Conservation (phyloP, 2,888 invertebrate species). For the Clivina fossor region DNA sequence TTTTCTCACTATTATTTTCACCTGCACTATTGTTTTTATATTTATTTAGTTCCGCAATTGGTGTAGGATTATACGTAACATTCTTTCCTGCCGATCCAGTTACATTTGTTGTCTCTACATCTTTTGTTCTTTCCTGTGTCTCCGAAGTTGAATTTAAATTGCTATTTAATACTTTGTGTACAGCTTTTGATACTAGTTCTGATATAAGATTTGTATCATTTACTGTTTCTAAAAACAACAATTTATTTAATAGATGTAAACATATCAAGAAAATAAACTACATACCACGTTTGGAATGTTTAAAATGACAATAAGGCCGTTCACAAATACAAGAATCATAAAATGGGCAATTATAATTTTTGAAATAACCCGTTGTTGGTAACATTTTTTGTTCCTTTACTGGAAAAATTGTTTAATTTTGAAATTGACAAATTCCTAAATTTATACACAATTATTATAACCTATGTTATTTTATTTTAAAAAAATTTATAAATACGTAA, state of each 20-base stretch:
- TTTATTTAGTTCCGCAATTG: slow-evolving; percentile 28
- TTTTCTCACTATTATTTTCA: slow-evolving; percentile 5
- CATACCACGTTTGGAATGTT: slow-evolving; percentile 26
- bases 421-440: too few relatives aligned
- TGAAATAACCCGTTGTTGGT: slow-evolving; percentile 30
- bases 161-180: slow-evolving; percentile 26
- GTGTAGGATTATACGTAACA: slow-evolving; percentile 30
- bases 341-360: slow-evolving; percentile 27
- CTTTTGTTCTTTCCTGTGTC: slow-evolving; percentile 3
- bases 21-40: slow-evolving; percentile 12
- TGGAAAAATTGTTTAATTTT: too few relatives aligned
- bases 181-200: slow-evolving; percentile 28
- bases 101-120: not conserved
- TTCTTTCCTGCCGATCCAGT: not conserved
- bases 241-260: not conserved
- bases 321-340: slow-evolving; percentile 31
- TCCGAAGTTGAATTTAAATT: slow-evolving; percentile 6
- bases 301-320: slow-evolving; percentile 31
- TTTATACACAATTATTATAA: too few relatives aligned
- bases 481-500: too few relatives aligned
- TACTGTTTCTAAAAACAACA: slow-evolving; percentile 12
- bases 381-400: too few relatives aligned
- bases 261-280: not conserved
- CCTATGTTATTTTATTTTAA: too few relatives aligned
- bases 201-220: slow-evolving; percentile 27